Evolutionary conservation across 2,113 vertebrate species (phyloP).

Genomic region (Poeciliopsis occidentalis): DNA sequence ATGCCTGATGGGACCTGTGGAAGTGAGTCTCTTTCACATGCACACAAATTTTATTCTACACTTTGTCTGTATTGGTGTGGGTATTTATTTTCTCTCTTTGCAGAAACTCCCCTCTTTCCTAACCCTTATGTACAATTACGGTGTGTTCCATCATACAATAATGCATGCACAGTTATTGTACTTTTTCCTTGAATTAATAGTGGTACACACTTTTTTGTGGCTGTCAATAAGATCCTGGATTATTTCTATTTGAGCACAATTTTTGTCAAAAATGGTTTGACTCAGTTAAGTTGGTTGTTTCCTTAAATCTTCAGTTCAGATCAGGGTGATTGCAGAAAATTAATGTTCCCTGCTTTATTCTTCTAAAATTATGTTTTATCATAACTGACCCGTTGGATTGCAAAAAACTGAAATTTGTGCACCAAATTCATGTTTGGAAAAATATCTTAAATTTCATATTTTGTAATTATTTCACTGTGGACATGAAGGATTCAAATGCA

Average conservation of each 20-base stretch:
- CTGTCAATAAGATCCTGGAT: background rate
- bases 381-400: background rate
- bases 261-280: background rate
- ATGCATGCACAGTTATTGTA: background rate
- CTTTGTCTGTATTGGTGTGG: conserved; percentile 10
- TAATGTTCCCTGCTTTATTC: background rate
- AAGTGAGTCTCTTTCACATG: conserved; percentile 79
- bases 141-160: background rate
- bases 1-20: conserved; percentile 94
- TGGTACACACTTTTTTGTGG: background rate
- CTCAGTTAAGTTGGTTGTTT: background rate
- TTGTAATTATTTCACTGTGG: too few relatives aligned
- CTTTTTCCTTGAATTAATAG: background rate
- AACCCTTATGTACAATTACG: background rate
- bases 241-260: background rate
- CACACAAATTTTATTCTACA: conserved; percentile 1
- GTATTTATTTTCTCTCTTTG: conserved; percentile 11
- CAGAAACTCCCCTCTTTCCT: background rate
- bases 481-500: too few relatives aligned
- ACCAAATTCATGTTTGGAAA: too few relatives aligned
- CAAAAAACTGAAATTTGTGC: too few relatives aligned
- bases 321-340: background rate
- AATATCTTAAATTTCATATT: too few relatives aligned
- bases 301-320: background rate
- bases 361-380: background rate